Percentiles rank a stretch among this genome's conserved stretches.
Evolutionary conservation across 2,888 invertebrate species (phyloP).

Genomic region (Amblyteles armatorius): DNA sequence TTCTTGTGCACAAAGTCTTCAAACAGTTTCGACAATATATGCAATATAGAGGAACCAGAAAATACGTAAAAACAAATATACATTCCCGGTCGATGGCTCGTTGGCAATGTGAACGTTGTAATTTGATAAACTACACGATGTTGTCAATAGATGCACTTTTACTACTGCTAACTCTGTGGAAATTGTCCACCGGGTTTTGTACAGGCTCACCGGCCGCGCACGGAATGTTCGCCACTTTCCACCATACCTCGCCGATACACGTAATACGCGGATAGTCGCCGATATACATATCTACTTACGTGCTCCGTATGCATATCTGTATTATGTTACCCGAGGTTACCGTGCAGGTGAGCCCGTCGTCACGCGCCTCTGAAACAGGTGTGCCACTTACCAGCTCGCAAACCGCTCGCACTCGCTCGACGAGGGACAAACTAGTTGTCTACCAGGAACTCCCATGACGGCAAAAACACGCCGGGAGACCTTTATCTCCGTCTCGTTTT

Average conservation of each 20-base stretch:
- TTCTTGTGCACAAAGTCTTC: no score
- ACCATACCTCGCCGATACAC: background rate
- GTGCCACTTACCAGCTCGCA: conserved; percentile 72
- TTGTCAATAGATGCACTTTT: background rate
- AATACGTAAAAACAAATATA: no score
- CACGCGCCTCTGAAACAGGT: conserved; percentile 72
- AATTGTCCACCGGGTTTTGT: background rate
- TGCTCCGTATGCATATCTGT: conserved; percentile 22
- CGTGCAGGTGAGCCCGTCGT: conserved; percentile 67
- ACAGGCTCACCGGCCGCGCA: background rate
- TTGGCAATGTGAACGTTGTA: no score
- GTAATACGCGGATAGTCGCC: background rate
- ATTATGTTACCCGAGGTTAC: conserved; percentile 12
- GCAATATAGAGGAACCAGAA: no score
- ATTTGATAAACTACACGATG: no score
- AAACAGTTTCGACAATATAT: no score
- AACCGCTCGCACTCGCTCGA: conserved; percentile 40
- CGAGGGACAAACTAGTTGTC: conserved; percentile 72
- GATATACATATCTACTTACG: conserved; percentile 23
- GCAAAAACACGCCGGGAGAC: conserved; percentile 26
- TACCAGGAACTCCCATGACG: conserved; percentile 64
- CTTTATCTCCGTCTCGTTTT: conserved; percentile 18
- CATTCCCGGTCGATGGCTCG: no score
- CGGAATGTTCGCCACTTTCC: background rate
- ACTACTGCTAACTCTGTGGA: background rate